Evolutionary conservation across 2,888 invertebrate genomes (phyloP).

Genomic region (Orchesellides sinensis): DNA sequence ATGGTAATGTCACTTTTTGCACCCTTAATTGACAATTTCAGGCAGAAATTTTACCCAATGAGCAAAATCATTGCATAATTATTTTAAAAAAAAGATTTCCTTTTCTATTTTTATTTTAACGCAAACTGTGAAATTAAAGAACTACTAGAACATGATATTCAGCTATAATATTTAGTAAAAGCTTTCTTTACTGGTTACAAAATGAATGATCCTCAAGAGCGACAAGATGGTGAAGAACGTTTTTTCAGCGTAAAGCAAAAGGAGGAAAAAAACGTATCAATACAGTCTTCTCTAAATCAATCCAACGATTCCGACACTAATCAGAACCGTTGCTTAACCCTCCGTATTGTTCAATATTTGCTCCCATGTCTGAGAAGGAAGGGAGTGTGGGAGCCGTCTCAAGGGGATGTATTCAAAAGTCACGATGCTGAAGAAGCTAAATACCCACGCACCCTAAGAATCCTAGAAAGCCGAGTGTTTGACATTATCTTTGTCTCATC

Average conservation of each 20-base stretch:
- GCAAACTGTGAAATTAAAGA: too few relatives aligned
- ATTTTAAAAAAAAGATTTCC: too few relatives aligned
- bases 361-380: constrained; percentile 55
- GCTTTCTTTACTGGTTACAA: neutral
- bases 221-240: constrained; percentile 23
- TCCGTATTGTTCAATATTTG: constrained; percentile 54
- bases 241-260: constrained; percentile 43
- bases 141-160: too few relatives aligned
- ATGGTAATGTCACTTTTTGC: too few relatives aligned
- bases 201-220: neutral
- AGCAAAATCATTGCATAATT: too few relatives aligned
- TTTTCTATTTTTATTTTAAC: too few relatives aligned
- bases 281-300: neutral
- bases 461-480: constrained; percentile 64
- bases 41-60: too few relatives aligned
- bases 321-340: constrained; percentile 10
- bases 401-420: constrained; percentile 67
- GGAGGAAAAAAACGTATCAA: constrained; percentile 8
- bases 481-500: constrained; percentile 66
- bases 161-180: too few relatives aligned
- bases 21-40: too few relatives aligned
- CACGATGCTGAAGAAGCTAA: constrained; percentile 68
- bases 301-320: constrained; percentile 14
- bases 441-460: constrained; percentile 61
- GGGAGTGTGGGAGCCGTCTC: constrained; percentile 67